These are phyloP conservation scores for Barnardius zonarius DNA, from an alignment of 2,113 vertebrate genomes.

Conservation along the genomic window DNA sequence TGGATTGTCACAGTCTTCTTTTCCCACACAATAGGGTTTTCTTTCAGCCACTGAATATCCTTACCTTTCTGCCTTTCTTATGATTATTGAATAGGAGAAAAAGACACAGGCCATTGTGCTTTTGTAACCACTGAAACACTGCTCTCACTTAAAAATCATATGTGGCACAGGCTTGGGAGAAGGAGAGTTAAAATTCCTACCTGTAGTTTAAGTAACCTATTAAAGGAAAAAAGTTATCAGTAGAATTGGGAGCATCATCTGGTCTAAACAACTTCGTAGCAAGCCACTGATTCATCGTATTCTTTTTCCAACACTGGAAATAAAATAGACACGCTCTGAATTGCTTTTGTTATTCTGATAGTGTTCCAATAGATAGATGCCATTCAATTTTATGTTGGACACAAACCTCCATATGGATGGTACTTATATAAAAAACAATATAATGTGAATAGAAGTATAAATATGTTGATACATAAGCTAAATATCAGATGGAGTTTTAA, in stretches of 20 bases:
- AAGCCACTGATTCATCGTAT: background rate
- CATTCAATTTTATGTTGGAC: background rate
- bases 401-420: background rate
- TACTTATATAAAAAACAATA: background rate
- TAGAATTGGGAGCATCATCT: background rate
- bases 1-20: background rate
- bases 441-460: background rate
- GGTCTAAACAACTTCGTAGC: background rate
- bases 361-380: background rate
- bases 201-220: background rate
- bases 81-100: background rate
- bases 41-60: background rate
- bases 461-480: background rate
- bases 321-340: background rate
- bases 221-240: background rate
- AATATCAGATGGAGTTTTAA: background rate
- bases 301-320: background rate
- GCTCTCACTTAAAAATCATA: background rate
- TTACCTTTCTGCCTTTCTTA: background rate
- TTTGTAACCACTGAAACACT: background rate
- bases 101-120: accelerated
- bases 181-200: background rate
- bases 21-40: background rate
- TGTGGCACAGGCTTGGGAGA: background rate
- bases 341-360: background rate